A percentile compares a stretch with the other conserved stretches of the same genome.
phyloP scores from a whole-genome alignment of 2,113 vertebrate species.

The Piprites chloris region DNA sequence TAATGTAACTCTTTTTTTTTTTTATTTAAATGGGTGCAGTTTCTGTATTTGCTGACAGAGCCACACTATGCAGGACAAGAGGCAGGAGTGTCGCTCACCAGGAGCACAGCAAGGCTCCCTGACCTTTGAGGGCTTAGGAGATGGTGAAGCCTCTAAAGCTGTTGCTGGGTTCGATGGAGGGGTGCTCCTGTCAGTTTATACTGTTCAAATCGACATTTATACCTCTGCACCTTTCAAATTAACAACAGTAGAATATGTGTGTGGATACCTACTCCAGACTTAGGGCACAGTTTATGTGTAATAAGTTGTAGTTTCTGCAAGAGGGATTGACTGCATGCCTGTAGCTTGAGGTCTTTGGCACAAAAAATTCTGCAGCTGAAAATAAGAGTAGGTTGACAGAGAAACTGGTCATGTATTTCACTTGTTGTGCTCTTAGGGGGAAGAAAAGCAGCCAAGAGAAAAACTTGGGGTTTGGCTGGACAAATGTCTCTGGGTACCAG shows the following conservation, averaged over 20 bases:
- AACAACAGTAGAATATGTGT: neutral
- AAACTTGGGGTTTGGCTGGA: neutral
- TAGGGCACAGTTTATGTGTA: neutral
- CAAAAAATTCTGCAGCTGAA: neutral
- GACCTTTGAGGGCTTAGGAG: neutral
- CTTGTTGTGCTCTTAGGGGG: neutral
- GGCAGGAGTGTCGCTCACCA: rapidly evolving
- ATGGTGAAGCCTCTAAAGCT: neutral
- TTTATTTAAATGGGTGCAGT: neutral
- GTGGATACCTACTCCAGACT: neutral
- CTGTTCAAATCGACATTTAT: neutral
- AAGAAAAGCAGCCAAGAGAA: neutral
- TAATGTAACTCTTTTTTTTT: neutral
- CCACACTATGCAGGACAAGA: neutral
- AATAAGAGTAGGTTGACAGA: neutral
- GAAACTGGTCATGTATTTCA: neutral
- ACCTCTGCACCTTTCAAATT: neutral
- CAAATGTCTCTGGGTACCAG: neutral
- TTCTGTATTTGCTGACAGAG: neutral
- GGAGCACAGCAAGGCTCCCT: rapidly evolving
- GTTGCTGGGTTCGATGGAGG: neutral
- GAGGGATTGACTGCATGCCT: neutral
- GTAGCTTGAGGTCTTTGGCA: neutral
- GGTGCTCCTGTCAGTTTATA: neutral
- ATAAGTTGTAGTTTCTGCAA: neutral